Conservation (phyloP, 2,113 vertebrate species). For the Laticauda laticaudata region DNA sequence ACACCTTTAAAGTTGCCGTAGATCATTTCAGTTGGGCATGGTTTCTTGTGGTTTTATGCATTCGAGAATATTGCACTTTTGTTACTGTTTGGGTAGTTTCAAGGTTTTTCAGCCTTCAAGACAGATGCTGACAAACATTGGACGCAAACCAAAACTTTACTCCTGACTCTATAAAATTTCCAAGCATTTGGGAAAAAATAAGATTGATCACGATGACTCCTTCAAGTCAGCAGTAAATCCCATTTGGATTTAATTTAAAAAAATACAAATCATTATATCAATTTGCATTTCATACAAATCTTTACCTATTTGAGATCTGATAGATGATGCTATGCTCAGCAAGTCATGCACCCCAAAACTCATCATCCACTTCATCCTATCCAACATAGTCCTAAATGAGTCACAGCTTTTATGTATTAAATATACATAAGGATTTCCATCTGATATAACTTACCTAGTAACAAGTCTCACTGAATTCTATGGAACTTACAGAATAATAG, state of each 20-base stretch:
- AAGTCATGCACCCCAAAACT: not conserved
- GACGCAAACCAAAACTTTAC: not conserved
- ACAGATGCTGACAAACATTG: not conserved
- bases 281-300: not conserved
- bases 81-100: not conserved
- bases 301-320: not conserved
- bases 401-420: not conserved
- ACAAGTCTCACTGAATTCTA: not conserved
- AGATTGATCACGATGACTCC: not conserved
- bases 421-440: not conserved
- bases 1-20: not conserved
- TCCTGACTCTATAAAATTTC: not conserved
- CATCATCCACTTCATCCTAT: not conserved
- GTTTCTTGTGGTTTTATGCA: not conserved
- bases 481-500: not conserved
- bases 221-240: not conserved
- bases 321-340: not conserved
- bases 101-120: not conserved
- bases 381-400: not conserved
- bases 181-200: not conserved
- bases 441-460: not conserved
- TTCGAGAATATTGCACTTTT: not conserved
- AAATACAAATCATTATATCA: not conserved
- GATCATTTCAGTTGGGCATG: not conserved
- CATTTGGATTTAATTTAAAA: not conserved